phyloP scores from a whole-genome alignment of 1,140 invertebrate genomes.

The Cotesia chilonis region DNA sequence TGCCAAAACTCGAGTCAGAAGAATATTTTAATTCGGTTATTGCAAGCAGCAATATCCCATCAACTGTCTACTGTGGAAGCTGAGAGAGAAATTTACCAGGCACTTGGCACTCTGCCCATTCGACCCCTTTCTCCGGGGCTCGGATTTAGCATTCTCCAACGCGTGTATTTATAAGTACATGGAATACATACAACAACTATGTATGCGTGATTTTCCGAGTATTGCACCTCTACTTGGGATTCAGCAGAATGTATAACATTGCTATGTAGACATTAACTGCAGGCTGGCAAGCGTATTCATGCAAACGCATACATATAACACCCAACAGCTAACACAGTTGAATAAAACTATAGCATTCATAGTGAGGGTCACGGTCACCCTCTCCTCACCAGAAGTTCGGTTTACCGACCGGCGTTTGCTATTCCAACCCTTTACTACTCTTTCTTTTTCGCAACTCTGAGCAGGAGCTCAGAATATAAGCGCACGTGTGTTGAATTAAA shows the following conservation, averaged over 20 bases:
- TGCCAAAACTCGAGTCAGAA: constrained; percentile 3
- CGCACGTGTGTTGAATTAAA: constrained; percentile 15
- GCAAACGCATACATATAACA: not conserved
- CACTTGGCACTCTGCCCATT: constrained; percentile 16
- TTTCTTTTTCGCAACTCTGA: too few species aligned
- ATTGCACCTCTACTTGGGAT: constrained; percentile 2
- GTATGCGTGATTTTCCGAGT: not conserved
- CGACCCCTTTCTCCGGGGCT: constrained; percentile 6
- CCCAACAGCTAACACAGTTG: not conserved
- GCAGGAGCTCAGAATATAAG: not conserved
- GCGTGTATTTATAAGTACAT: too few species aligned
- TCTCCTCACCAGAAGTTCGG: not conserved
- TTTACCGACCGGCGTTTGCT: constrained; percentile 11
- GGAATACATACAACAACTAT: too few species aligned
- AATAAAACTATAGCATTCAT: not conserved
- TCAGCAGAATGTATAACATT: not conserved
- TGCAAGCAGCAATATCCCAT: not conserved
- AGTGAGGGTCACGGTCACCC: constrained; percentile 18
- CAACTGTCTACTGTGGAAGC: not conserved
- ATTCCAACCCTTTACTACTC: not conserved
- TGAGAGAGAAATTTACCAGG: constrained; percentile 5
- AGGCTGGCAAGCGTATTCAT: too few species aligned
- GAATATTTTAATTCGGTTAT: not conserved
- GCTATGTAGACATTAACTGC: too few species aligned
- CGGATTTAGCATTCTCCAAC: not conserved